Percentiles rank a stretch among this genome's conserved stretches.
phyloP scores from a whole-genome alignment of 2,888 invertebrate species.

The Ichneumoninae sp. region DNA sequence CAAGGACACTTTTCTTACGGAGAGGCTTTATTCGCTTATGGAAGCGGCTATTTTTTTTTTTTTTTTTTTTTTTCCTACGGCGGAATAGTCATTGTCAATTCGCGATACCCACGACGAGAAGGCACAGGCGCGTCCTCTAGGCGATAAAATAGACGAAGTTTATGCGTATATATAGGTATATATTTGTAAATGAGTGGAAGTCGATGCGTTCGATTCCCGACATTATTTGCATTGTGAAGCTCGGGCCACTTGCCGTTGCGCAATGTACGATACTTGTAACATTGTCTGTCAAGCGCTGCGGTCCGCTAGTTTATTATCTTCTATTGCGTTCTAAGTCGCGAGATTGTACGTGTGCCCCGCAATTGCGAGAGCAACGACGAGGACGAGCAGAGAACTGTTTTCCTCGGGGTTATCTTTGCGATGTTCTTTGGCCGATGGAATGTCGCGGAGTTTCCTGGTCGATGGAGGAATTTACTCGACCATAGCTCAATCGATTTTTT shows the following conservation, averaged over 20 bases:
- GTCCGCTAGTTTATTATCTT: slow-evolving; percentile 29
- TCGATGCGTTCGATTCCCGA: slow-evolving; percentile 8
- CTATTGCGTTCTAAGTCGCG: slow-evolving; percentile 29
- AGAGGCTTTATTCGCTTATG: slow-evolving; percentile 3
- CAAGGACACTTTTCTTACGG: slow-evolving; percentile 72
- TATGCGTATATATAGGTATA: background rate
- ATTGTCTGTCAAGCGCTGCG: slow-evolving; percentile 3
- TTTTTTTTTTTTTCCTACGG: background rate
- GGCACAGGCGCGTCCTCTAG: background rate
- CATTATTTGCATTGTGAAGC: slow-evolving; percentile 7
- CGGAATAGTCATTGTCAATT: slow-evolving; percentile 4
- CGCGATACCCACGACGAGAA: background rate
- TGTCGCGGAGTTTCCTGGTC: slow-evolving; percentile 18
- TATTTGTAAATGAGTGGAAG: background rate
- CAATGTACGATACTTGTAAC: slow-evolving; percentile 12
- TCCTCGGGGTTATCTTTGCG: background rate
- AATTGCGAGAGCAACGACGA: background rate
- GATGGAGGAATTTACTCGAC: background rate
- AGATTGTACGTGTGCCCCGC: background rate
- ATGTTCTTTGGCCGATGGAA: background rate
- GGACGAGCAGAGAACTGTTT: slow-evolving; percentile 1
- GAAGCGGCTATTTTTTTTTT: background rate
- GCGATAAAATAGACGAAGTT: background rate
- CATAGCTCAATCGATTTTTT: background rate
- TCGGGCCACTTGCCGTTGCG: slow-evolving; percentile 29